Evolutionary conservation across 2,113 vertebrate genomes (phyloP).

Genomic region (Ia io): DNA sequence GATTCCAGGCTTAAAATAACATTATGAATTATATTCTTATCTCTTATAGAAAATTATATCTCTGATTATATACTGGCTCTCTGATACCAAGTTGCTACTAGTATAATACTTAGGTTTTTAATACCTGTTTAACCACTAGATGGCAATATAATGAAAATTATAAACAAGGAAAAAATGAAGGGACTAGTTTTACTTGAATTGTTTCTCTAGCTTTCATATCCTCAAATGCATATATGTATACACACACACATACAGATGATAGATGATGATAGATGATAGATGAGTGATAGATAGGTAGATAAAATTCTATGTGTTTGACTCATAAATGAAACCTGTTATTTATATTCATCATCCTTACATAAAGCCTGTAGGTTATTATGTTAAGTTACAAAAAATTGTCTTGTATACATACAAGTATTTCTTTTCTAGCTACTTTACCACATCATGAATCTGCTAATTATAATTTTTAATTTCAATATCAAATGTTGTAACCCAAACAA

Average conservation of each 20-base stretch:
- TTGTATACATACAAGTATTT: not conserved
- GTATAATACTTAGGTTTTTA: not conserved
- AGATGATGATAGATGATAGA: no score
- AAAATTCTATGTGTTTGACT: not conserved
- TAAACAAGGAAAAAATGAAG: not conserved
- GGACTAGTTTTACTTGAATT: not conserved
- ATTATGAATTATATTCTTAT: not conserved
- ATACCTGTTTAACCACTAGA: not conserved
- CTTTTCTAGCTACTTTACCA: not conserved
- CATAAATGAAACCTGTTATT: not conserved
- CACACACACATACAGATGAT: not conserved
- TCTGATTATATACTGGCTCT: not conserved
- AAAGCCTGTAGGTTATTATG: not conserved
- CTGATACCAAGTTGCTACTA: not conserved
- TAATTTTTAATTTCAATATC: not conserved
- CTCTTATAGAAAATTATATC: not conserved
- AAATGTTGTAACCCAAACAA: not conserved
- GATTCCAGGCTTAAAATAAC: not conserved
- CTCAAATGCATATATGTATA: not conserved
- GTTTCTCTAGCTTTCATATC: not conserved
- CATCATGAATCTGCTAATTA: not conserved
- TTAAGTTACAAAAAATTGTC: not conserved
- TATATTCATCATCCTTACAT: not conserved
- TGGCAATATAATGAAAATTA: conserved; percentile 45
- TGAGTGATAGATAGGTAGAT: no score